A percentile compares a stretch with the other conserved stretches of the same genome.
phyloP scores from a whole-genome alignment of 2,113 vertebrate species.

The Coracopsis vasa region DNA sequence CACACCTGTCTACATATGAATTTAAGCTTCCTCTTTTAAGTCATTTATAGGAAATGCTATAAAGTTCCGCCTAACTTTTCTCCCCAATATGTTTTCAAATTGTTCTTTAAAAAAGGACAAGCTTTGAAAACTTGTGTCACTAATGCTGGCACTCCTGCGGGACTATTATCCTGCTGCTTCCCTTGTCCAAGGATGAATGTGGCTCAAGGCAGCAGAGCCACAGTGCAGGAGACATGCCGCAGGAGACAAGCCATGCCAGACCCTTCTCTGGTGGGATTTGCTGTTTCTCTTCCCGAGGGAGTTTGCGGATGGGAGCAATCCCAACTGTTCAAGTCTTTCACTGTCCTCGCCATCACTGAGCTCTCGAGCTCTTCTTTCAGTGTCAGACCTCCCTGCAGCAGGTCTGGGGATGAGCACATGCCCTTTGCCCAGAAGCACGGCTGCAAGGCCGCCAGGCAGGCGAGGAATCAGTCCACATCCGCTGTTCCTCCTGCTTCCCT shows the following conservation, averaged over 20 bases:
- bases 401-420: neutral
- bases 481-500: neutral
- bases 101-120: neutral
- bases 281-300: neutral
- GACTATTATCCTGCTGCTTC: neutral
- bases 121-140: neutral
- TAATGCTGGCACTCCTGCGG: accelerated
- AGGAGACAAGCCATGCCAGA: neutral
- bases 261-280: neutral
- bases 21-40: constrained; percentile 79
- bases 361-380: neutral
- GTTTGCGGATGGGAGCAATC: neutral
- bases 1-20: constrained; percentile 24
- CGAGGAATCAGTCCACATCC: neutral
- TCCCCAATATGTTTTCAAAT: constrained; percentile 3
- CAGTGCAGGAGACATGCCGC: too few species aligned
- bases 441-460: neutral
- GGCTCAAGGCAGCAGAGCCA: neutral
- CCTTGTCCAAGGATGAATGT: neutral
- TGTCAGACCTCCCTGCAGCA: neutral
- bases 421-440: neutral
- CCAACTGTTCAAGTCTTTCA: neutral
- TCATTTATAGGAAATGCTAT: constrained; percentile 79
- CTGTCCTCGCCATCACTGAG: neutral
- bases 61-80: constrained; percentile 69